Base-by-base conservation (phyloP, 1,140 invertebrate genomes). In the Steinernema feltiae region DNA sequence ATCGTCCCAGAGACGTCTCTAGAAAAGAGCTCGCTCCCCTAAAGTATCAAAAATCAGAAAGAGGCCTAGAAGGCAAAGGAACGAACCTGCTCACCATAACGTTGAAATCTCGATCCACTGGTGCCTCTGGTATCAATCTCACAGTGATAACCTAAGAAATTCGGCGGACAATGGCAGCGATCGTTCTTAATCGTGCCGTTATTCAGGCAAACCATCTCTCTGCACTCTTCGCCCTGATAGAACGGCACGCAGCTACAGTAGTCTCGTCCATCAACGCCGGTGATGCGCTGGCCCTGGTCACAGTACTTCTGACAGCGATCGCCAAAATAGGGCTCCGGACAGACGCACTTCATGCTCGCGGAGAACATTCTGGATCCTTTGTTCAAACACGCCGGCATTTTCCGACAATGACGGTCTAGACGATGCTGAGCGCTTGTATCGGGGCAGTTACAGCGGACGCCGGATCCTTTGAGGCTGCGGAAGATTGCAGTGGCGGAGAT, bases 1-100 rank as follows among this genome's bases (percentile, higher is more conserved):
- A 86, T 84, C 0, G 85, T 86, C n/a, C 84, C 84, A 15, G 80
- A 83, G 17, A 85, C 78, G 71, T 85, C 84, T 30, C 84, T 53
- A 1, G 83, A 83, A 70, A 85, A 85, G 48, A 85, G 70, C 32
- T 85, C 84, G 48, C 75, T 77, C 30, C 73, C 76, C 83, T 85
- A 72, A 72, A 74, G 75, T 18, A 32, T 72, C 32, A 46, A 53
- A 21, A 71, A 27, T 74, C 17, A 1, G 1, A 80, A 77, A 78
- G 30, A 3, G 17, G 27, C 18, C 27, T 0, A 30, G n/a, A n/a
- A n/a, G n/a, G n/a, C n/a, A 21, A 0, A 53, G 0, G 27, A 71
- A 0, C 30, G 1, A 30, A 82, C 74, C 41, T 80, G 79, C 71
- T 82, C 85, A 29, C 76, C 82, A 71, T 78, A 84, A 69, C 83